Evolutionary conservation across 2,888 invertebrate species (phyloP).

Genomic region (Venustoraphidia nigricollis): DNA sequence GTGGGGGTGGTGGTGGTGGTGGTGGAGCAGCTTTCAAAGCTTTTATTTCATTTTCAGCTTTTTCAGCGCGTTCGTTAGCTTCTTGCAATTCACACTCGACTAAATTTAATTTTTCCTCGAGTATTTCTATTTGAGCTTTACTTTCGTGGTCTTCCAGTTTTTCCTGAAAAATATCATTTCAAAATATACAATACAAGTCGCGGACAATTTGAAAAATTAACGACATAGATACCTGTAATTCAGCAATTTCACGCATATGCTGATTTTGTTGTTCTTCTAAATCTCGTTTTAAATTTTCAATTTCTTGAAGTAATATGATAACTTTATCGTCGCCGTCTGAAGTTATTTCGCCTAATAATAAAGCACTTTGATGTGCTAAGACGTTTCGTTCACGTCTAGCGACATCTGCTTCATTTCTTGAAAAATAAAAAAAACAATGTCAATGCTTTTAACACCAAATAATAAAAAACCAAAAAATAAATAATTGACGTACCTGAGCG

Average conservation of each 20-base stretch:
- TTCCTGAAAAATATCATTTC: conserved; percentile 25
- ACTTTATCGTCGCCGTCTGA: conserved; percentile 38
- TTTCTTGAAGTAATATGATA: conserved; percentile 36
- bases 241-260: conserved; percentile 38
- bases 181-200: not conserved
- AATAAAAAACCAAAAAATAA: not conserved
- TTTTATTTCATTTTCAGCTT: conserved; percentile 29
- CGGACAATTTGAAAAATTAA: not conserved
- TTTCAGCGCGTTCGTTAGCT: conserved; percentile 43
- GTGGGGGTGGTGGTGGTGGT: conserved; percentile 25
- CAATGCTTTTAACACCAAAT: not conserved
- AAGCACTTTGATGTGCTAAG: conserved; percentile 49
- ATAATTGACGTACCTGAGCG: conserved; percentile 26
- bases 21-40: conserved; percentile 32
- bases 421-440: not conserved
- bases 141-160: conserved; percentile 49
- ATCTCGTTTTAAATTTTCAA: conserved; percentile 42
- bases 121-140: conserved; percentile 47
- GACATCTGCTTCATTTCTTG: conserved; percentile 35
- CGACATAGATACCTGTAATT: conserved; percentile 38
- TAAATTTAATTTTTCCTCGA: conserved; percentile 52
- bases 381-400: conserved; percentile 48
- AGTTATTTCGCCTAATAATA: conserved; percentile 41
- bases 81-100: conserved; percentile 52
- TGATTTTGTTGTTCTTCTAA: conserved; percentile 42